phyloP scores from a whole-genome alignment of 2,113 vertebrate species.

The Nipponia nippon region DNA sequence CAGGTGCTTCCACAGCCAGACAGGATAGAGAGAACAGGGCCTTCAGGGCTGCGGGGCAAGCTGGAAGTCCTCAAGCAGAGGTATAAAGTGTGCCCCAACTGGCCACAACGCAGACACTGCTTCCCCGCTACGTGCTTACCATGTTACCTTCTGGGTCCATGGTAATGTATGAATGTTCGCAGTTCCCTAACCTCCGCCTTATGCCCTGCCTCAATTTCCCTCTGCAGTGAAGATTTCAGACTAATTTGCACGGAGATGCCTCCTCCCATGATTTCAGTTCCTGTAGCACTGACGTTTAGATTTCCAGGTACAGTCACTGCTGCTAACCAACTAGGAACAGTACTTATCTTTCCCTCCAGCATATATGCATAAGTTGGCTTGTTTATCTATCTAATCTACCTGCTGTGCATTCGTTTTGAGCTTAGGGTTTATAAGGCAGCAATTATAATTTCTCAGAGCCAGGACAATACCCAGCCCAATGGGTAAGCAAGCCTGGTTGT shows the following conservation, averaged over 20 bases:
- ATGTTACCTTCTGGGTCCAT: background rate
- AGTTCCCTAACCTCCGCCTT: background rate
- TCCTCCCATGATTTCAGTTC: background rate
- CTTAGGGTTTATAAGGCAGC: background rate
- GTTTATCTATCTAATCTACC: background rate
- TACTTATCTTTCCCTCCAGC: background rate
- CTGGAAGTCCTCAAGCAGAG: background rate
- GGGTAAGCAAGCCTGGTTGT: background rate
- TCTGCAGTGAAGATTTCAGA: background rate
- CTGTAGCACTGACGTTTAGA: background rate
- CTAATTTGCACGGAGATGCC: background rate
- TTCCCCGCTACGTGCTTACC: background rate
- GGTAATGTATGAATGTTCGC: background rate
- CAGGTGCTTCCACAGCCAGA: background rate
- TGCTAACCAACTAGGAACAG: background rate
- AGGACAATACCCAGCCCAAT: background rate
- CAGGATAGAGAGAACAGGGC: background rate
- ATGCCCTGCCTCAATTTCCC: background rate
- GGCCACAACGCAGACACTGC: background rate
- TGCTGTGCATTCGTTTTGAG: background rate
- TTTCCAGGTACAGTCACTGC: background rate
- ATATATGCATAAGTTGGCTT: background rate
- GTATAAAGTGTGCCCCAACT: too few relatives aligned
- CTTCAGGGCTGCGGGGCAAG: background rate
- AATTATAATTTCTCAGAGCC: background rate